These are phyloP conservation scores for Pipistrellus pygmaeus DNA, from an alignment of 2,797 vertebrate species.

Conservation along the genomic window DNA sequence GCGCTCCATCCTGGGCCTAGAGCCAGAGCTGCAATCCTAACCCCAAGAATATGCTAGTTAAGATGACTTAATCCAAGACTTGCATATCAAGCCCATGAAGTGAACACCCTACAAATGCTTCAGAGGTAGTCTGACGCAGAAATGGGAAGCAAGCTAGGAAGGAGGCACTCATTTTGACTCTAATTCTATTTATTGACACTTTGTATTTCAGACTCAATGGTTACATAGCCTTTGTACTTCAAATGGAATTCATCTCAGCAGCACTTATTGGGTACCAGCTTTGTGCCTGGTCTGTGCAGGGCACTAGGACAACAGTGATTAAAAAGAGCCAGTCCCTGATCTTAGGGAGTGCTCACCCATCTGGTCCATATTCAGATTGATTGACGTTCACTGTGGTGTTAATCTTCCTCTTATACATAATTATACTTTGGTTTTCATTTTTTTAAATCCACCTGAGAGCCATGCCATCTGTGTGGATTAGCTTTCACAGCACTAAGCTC, in stretches of 20 bases:
- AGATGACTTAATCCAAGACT: not conserved
- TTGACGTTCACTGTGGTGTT: conserved; percentile 52
- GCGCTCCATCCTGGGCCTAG: not conserved
- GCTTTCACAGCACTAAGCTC: conserved; percentile 45
- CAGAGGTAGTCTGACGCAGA: not conserved
- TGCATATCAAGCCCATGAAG: not conserved
- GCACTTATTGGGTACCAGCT: not conserved
- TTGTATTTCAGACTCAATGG: not conserved
- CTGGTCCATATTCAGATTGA: conserved; percentile 28
- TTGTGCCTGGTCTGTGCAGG: not conserved
- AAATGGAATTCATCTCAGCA: not conserved
- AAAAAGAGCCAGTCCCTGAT: not conserved
- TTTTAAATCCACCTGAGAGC: conserved; percentile 34
- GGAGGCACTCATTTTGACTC: not conserved
- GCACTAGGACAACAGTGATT: not conserved
- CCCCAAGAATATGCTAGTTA: not conserved
- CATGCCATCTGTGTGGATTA: conserved; percentile 68
- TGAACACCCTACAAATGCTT: not conserved
- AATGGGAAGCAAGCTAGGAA: not conserved
- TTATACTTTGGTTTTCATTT: conserved; percentile 75
- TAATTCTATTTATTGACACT: not conserved
- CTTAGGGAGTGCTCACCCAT: not conserved
- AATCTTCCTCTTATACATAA: conserved; percentile 62
- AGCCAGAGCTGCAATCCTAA: not conserved
- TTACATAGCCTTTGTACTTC: not conserved